phyloP scores from a whole-genome alignment of 1,140 invertebrate genomes.

The Drosophila tristis region DNA sequence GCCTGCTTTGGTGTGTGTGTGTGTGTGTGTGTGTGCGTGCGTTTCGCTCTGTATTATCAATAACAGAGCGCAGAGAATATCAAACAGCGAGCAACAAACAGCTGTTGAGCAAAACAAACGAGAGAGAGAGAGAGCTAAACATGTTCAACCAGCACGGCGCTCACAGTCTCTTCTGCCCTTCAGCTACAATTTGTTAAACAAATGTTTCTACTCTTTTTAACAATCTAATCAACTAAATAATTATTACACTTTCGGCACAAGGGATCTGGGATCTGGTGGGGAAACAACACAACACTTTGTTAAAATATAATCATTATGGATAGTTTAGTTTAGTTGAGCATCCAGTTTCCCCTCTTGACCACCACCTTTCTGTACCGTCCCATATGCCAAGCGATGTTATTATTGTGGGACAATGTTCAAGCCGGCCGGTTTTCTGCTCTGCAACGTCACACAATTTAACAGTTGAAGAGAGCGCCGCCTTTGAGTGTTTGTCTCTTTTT shows the following conservation, averaged over 20 bases:
- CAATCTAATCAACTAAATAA: background rate
- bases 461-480: slow-evolving; percentile 61
- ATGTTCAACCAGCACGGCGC: background rate
- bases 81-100: slow-evolving; percentile 57
- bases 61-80: slow-evolving; percentile 41
- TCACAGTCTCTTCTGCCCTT: background rate
- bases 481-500: slow-evolving; percentile 7
- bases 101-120: slow-evolving; percentile 61
- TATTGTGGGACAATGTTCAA: slow-evolving; percentile 30
- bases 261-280: background rate
- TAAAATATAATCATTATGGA: no score
- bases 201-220: no score
- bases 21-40: slow-evolving; percentile 24
- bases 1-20: background rate
- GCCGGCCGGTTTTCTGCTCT: slow-evolving; percentile 70
- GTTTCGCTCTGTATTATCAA: slow-evolving; percentile 45
- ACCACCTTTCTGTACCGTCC: no score
- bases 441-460: slow-evolving; percentile 69
- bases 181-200: background rate
- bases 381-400: slow-evolving; percentile 4
- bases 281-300: no score
- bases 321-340: no score
- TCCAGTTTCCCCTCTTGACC: no score
- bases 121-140: slow-evolving; percentile 16
- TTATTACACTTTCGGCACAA: no score